Conservation (phyloP, 1,140 invertebrate species). For the Trachymyrmex septentrionalis region DNA sequence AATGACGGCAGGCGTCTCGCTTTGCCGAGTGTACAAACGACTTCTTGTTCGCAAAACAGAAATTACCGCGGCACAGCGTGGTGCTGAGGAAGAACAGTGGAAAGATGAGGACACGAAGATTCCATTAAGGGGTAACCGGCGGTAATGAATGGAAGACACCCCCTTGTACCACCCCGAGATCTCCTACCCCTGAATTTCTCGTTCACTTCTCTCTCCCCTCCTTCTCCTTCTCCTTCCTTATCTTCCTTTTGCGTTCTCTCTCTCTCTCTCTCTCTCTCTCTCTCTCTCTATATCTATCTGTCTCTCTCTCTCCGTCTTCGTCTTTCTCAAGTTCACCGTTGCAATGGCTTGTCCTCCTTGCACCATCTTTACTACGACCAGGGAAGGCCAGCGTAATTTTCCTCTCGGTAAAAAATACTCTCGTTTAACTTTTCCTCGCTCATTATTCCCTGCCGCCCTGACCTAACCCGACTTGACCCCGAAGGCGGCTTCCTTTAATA, state of each 20-base stretch:
- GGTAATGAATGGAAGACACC: constrained; percentile 85
- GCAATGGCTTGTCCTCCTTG: constrained; percentile 51
- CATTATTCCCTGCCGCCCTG: constrained; percentile 84
- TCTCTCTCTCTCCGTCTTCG: constrained; percentile 15
- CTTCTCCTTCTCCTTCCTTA: constrained; percentile 68
- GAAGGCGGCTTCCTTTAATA: constrained; percentile 85
- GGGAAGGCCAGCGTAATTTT: constrained; percentile 82
- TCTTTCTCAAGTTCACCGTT: constrained; percentile 57
- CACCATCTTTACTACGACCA: constrained; percentile 70
- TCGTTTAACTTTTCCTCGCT: constrained; percentile 85
- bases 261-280: background rate
- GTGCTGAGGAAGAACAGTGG: constrained; percentile 77
- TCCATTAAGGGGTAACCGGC: constrained; percentile 85
- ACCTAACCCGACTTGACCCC: constrained; percentile 85
- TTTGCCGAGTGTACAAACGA: constrained; percentile 76
- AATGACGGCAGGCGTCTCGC: constrained; percentile 61
- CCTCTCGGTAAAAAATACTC: constrained; percentile 84
- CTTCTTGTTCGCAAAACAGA: constrained; percentile 81
- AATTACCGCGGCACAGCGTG: constrained; percentile 79
- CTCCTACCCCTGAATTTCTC: constrained; percentile 73
- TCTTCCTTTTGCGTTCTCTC: constrained; percentile 15
- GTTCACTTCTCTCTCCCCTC: constrained; percentile 63
- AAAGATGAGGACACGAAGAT: constrained; percentile 85
- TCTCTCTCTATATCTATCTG: constrained; percentile 9
- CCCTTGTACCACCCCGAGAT: constrained; percentile 64